A percentile compares a stretch with the other conserved stretches of the same genome.
phyloP scores from a whole-genome alignment of 2,113 vertebrate genomes.

The Tetrao urogallus region DNA sequence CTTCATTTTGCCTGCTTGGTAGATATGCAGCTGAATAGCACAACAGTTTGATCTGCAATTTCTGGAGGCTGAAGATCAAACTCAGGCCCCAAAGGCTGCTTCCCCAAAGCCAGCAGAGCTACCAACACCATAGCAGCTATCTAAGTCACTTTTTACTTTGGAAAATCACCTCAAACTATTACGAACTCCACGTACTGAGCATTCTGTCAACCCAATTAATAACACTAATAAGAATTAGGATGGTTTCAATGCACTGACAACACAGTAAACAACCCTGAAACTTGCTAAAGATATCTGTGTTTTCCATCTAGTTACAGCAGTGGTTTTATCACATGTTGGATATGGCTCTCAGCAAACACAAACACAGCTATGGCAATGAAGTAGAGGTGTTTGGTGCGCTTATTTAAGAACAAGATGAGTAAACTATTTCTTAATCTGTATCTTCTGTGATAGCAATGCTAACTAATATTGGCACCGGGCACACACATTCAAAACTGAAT shows the following conservation, averaged over 20 bases:
- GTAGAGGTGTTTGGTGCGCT: background rate
- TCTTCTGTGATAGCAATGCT: background rate
- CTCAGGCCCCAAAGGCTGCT: background rate
- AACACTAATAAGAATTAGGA: background rate
- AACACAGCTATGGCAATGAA: background rate
- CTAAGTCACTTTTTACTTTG: background rate
- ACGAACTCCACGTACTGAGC: background rate
- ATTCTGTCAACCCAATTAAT: background rate
- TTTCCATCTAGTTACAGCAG: background rate
- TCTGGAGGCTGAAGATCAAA: background rate
- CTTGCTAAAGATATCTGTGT: background rate
- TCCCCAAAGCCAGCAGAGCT: background rate
- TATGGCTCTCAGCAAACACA: conserved; percentile 16
- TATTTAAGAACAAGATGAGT: background rate
- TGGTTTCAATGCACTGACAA: background rate
- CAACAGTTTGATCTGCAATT: background rate
- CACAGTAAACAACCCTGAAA: background rate
- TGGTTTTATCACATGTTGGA: background rate
- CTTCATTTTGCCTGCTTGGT: background rate
- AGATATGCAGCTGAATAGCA: background rate
- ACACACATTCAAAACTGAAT: background rate
- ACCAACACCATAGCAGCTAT: background rate
- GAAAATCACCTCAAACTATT: background rate
- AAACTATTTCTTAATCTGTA: background rate
- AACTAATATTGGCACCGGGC: background rate